Base-by-base conservation (phyloP, 2,888 invertebrate genomes). In the Seira musarum region DNA sequence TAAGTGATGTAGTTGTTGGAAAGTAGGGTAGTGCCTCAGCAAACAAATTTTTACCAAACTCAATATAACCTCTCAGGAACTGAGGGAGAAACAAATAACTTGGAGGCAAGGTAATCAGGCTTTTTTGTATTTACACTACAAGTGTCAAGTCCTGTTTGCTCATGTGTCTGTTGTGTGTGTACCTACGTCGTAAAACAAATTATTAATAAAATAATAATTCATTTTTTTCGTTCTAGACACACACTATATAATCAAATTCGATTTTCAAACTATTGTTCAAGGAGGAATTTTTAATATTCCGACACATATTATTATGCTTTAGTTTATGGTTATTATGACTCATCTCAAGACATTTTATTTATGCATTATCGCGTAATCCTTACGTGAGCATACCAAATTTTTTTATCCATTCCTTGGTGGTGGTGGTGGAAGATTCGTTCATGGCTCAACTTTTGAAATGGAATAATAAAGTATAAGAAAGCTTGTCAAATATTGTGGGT, bases 261-360 rank as follows among this genome's bases (percentile, higher is more conserved):
- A 57, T n/a, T n/a, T 57, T 6, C 57, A 57, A 13, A 57, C 57
- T n/a, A n/a, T n/a, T n/a, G n/a, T 40, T 40, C 17, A 57, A 10
- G 10, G 5, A n/a, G 17, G n/a, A 57, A 57, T n/a, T 57, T 13
- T 57, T 63, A 72, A 72, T 73, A 67, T 68, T 68, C 63, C 63
- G 64, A 72, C 72, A 73, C 63, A 63, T 17, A 17, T 79, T 73
- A 73, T 73, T 79, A 73, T 63, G 61, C 63, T 67, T 46, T 79
- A 24, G 68, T 79, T 79, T 79, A 79, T 69, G 68, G 46, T 72
- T 79, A 67, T 72, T 79, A 68, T 49, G 57, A 69, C 53, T 79
- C 79, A 69, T 79, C 79, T 73, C 79, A 79, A n/a, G 73, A 73
- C 79, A 64, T 57, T 57, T 57, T 57, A 40, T 40, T 57, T 57